Evolutionary conservation across 2,113 vertebrate genomes (phyloP), one percentile per base, ranked within the genome.

Genomic region (Tiliqua scincoides): DNA sequence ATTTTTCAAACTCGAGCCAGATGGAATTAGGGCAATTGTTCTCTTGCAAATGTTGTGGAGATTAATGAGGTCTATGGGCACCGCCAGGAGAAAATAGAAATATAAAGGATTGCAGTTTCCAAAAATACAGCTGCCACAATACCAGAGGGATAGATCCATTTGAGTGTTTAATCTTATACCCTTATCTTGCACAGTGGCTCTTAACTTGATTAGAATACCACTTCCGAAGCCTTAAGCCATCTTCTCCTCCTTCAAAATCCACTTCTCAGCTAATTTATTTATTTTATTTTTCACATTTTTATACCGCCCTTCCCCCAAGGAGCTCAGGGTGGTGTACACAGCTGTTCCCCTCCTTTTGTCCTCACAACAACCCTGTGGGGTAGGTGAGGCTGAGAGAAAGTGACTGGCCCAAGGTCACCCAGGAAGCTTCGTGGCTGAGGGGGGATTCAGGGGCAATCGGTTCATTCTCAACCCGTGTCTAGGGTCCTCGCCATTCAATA

Each of bases 21-120:
- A 94, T 92, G 89, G 93, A 96, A 96, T 96, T 95, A 95, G 91
- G 94, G 89, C 95, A 95, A 95, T 96, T 96, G 96, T 96, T 97
- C 96, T 95, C 94, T 96, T 95, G 93, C 86, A 62, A 94, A 95
- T 95, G 91, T 93, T 94, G 84, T 89, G 87, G 94, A 97, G 95
- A 97, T 95, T 96, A 97, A 96, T 95, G 95, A 97, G 95, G 91
- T 95, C 95, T 86, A 86, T 92, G 94, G 84, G 57, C 91, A 94
- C 88, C 96, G 90, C 88, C 92, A 94, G 91, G 94, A 96, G 96
- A 96, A 96, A 97, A 96, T 68, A 95, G 93, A 94, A 86, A 91
- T 91, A 89, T 93, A 68, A 90, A 94, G 95, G 93, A 93, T 89
- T 21, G 40, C 91, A 71, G 88, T 95, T 97, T 96, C 96, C 95